Evolutionary conservation across 1,140 invertebrate species (phyloP).

Genomic region (Mercenaria mercenaria): DNA sequence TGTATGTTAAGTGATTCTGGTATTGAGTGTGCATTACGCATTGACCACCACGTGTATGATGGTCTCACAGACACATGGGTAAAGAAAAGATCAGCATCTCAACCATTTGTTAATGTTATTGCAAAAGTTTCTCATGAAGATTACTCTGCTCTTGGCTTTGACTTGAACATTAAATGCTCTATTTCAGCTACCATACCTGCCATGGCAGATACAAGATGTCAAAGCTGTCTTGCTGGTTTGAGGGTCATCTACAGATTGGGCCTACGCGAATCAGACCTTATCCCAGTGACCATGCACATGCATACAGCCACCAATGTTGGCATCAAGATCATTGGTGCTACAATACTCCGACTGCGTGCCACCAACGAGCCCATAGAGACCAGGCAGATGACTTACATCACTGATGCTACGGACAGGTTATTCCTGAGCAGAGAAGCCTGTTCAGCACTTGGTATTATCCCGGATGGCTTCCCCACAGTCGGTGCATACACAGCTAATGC

Average conservation of each 20-base stretch:
- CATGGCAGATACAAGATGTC: constrained; percentile 48
- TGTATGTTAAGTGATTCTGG: not conserved
- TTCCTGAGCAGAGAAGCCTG: constrained; percentile 58
- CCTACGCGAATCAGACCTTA: constrained; percentile 19
- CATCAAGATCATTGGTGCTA: constrained; percentile 57
- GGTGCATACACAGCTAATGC: not conserved
- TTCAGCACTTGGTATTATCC: constrained; percentile 26
- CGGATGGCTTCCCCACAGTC: not conserved
- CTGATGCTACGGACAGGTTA: constrained; percentile 35
- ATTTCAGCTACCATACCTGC: not conserved
- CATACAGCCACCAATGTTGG: constrained; percentile 32
- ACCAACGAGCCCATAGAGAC: constrained; percentile 30
- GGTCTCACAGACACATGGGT: constrained; percentile 16
- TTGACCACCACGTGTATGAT: constrained; percentile 25
- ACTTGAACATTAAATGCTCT: not conserved
- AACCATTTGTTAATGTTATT: constrained; percentile 30
- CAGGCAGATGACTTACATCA: constrained; percentile 48
- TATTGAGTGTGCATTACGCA: not conserved
- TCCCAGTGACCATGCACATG: constrained; percentile 64
- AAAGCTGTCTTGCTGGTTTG: constrained; percentile 52
- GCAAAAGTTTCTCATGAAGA: not conserved
- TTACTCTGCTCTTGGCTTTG: constrained; percentile 1
- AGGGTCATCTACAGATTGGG: constrained; percentile 11
- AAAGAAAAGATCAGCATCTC: not conserved
- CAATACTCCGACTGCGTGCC: constrained; percentile 21